phyloP scores from a whole-genome alignment of 2,113 vertebrate species.

The Melanocharis versteri region DNA sequence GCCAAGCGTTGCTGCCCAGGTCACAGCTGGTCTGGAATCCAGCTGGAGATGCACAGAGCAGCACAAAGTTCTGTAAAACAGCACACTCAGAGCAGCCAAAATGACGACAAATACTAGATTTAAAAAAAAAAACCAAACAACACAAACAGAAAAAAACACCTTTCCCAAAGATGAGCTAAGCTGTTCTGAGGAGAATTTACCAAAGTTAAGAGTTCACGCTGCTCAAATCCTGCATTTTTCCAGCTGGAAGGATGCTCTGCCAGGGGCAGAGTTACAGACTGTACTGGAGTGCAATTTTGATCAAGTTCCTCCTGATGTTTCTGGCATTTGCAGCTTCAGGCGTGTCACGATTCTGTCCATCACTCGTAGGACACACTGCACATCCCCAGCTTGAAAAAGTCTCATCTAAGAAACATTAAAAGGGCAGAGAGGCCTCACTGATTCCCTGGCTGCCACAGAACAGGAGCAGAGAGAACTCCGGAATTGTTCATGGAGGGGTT shows the following conservation, averaged over 20 bases:
- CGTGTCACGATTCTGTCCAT: background rate
- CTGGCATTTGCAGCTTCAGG: background rate
- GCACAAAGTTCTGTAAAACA: background rate
- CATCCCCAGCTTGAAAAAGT: background rate
- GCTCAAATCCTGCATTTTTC: background rate
- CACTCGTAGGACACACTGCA: accelerated
- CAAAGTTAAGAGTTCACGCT: background rate
- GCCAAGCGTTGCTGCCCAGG: accelerated
- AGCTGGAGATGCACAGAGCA: background rate
- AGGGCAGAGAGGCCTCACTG: background rate
- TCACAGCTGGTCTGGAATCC: background rate
- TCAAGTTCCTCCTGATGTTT: background rate
- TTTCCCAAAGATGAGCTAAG: background rate
- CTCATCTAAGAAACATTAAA: accelerated
- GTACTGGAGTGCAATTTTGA: accelerated
- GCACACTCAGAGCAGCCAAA: accelerated
- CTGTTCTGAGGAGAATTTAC: background rate
- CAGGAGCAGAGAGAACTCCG: background rate
- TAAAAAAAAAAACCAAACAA: no score
- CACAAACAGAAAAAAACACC: background rate
- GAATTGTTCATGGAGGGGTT: background rate
- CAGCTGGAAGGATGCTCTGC: background rate
- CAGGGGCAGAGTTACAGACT: background rate
- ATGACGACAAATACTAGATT: accelerated
- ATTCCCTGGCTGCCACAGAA: background rate